A percentile compares a stretch with the other conserved stretches of the same genome.
Conservation (phyloP, 2,888 invertebrate genomes). For the Seira musarum region DNA sequence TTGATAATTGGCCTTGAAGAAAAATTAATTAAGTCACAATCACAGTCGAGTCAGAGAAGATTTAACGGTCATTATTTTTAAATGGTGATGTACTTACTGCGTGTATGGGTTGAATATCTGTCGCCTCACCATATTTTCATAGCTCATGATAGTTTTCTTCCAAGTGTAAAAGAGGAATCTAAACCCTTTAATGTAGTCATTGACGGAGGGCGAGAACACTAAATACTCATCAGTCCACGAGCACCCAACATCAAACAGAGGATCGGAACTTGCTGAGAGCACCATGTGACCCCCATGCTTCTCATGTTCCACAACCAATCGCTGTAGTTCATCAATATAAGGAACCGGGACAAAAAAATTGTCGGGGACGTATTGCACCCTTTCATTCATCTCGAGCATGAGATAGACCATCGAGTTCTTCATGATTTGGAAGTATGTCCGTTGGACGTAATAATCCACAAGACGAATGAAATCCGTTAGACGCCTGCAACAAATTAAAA, state of each 20-base stretch:
- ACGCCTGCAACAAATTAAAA: constrained; percentile 28
- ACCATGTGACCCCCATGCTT: constrained; percentile 71
- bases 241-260: constrained; percentile 78
- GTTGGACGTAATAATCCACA: constrained; percentile 80
- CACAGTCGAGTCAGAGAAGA: too few relatives aligned
- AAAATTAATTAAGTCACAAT: too few relatives aligned
- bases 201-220: constrained; percentile 77
- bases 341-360: constrained; percentile 72
- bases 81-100: constrained; percentile 77
- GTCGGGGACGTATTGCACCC: constrained; percentile 75
- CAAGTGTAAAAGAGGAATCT: constrained; percentile 78
- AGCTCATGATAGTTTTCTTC: constrained; percentile 80
- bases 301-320: constrained; percentile 72
- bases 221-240: constrained; percentile 72
- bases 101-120: constrained; percentile 82
- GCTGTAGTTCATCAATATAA: constrained; percentile 73
- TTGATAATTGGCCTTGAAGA: constrained; percentile 82
- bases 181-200: constrained; percentile 77
- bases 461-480: constrained; percentile 44
- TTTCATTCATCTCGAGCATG: constrained; percentile 75
- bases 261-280: constrained; percentile 70
- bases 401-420: constrained; percentile 78
- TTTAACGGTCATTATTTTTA: too few relatives aligned
- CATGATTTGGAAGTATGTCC: constrained; percentile 80
- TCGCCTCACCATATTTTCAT: constrained; percentile 83